A percentile compares a stretch with the other conserved stretches of the same genome.
These are phyloP conservation scores for Sebastes steindachneri DNA, from an alignment of 2,797 vertebrate species.

Conservation along the genomic window DNA sequence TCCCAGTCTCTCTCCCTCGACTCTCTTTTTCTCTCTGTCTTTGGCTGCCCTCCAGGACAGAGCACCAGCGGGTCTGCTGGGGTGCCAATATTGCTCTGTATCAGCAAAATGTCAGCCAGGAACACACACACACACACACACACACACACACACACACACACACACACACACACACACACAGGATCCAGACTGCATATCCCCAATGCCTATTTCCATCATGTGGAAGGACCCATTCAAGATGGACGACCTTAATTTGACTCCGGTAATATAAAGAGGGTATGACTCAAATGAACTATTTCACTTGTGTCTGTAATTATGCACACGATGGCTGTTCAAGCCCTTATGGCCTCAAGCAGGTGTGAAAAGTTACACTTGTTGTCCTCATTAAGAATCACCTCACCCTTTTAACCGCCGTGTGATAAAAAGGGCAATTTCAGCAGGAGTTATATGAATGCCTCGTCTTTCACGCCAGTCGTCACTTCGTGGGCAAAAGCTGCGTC, in stretches of 20 bases:
- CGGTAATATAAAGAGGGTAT: constrained; percentile 30
- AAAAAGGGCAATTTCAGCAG: constrained; percentile 53
- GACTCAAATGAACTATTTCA: constrained; percentile 37
- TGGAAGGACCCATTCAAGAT: constrained; percentile 42
- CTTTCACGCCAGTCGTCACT: constrained; percentile 39
- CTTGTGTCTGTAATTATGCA: constrained; percentile 28
- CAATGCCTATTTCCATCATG: constrained; percentile 37
- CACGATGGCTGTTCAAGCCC: constrained; percentile 22
- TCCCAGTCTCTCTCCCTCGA: not conserved
- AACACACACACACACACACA: constrained; percentile 10
- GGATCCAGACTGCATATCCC: constrained; percentile 31
- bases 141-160: constrained; percentile 3
- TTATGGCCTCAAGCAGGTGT: constrained; percentile 16
- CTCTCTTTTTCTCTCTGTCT: constrained; percentile 17
- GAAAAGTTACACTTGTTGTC: constrained; percentile 47
- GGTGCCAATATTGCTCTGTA: constrained; percentile 53
- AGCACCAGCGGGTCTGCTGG: constrained; percentile 41
- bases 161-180: not conserved
- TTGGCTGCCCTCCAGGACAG: constrained; percentile 66
- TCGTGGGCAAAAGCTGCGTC: constrained; percentile 49
- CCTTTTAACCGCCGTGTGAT: constrained; percentile 52
- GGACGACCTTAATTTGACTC: constrained; percentile 49
- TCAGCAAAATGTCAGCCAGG: constrained; percentile 68
- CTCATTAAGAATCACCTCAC: constrained; percentile 64
- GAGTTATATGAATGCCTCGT: constrained; percentile 33